Percentiles rank a stretch among this genome's conserved stretches.
These are phyloP conservation scores for Lagothrix lagotricha DNA, from an alignment of 2,797 vertebrate genomes.

Conservation along the genomic window DNA sequence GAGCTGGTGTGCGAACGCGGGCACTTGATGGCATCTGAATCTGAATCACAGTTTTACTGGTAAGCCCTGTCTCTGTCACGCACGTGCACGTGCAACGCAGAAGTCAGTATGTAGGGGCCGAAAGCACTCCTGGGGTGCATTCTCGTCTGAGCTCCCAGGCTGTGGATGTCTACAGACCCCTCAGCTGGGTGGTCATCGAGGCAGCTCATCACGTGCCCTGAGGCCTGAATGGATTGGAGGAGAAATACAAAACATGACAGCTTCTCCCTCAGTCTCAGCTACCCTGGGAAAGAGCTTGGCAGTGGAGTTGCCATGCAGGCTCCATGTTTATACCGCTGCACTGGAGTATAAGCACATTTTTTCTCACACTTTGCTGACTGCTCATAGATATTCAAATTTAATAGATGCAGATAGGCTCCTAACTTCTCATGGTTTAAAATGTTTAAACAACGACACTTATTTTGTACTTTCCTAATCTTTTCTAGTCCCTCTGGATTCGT, in stretches of 20 bases:
- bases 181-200: neutral
- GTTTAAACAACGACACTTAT: neutral
- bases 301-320: conserved; percentile 44
- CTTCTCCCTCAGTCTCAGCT: conserved; percentile 21
- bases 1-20: too few species aligned
- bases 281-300: neutral
- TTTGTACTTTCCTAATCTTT: neutral
- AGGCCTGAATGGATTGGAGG: neutral
- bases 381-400: rapidly evolving
- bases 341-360: neutral
- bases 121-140: too few species aligned
- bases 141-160: too few species aligned
- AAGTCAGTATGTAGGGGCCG: neutral
- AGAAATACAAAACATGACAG: neutral
- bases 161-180: too few species aligned
- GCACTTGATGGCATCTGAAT: neutral
- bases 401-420: neutral
- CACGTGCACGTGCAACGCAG: rapidly evolving
- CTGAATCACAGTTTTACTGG: neutral
- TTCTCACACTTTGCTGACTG: neutral
- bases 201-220: neutral
- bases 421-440: neutral
- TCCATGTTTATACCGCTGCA: neutral
- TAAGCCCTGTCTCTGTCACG: neutral
- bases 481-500: neutral